These are phyloP conservation scores for Drosophila tripunctata DNA, from an alignment of 2,888 invertebrate species.

Conservation along the genomic window DNA sequence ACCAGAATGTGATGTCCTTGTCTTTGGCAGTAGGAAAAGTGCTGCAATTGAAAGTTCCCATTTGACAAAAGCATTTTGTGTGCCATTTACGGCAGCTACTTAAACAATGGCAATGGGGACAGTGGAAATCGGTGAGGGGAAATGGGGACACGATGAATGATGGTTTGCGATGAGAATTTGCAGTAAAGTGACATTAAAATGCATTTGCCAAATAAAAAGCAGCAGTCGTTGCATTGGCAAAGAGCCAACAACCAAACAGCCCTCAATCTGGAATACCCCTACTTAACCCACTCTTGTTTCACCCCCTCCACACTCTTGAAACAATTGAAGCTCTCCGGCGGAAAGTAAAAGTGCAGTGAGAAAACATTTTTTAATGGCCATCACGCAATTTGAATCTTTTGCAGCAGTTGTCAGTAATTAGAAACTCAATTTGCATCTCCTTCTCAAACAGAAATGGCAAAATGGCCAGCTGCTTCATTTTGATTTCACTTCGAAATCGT, in stretches of 20 bases:
- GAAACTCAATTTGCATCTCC: constrained; percentile 35
- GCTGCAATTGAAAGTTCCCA: constrained; percentile 29
- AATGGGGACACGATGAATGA: constrained; percentile 44
- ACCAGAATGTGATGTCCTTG: constrained; percentile 40
- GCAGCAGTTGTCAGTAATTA: constrained; percentile 60
- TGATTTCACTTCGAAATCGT: constrained; percentile 1
- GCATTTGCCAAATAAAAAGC: constrained; percentile 67
- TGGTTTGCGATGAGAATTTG: constrained; percentile 58
- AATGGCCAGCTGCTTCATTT: constrained; percentile 35
- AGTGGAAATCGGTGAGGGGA: constrained; percentile 20
- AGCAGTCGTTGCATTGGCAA: constrained; percentile 46
- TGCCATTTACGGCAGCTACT: constrained; percentile 41
- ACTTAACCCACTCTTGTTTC: too few species aligned
- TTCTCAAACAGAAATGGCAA: background rate
- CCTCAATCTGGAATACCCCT: constrained; percentile 3
- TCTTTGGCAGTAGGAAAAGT: constrained; percentile 22
- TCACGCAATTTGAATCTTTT: constrained; percentile 46
- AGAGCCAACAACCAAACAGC: constrained; percentile 38
- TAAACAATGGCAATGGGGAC: constrained; percentile 56
- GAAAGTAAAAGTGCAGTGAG: constrained; percentile 51
- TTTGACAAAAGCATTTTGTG: constrained; percentile 17
- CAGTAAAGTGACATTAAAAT: constrained; percentile 66
- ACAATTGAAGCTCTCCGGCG: constrained; percentile 38
- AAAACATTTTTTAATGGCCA: constrained; percentile 31
- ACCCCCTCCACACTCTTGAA: background rate